Evolutionary conservation across 2,797 vertebrate genomes (phyloP), one percentile per base, ranked within the genome.

Genomic region (Cryptoblepharus egeriae): DNA sequence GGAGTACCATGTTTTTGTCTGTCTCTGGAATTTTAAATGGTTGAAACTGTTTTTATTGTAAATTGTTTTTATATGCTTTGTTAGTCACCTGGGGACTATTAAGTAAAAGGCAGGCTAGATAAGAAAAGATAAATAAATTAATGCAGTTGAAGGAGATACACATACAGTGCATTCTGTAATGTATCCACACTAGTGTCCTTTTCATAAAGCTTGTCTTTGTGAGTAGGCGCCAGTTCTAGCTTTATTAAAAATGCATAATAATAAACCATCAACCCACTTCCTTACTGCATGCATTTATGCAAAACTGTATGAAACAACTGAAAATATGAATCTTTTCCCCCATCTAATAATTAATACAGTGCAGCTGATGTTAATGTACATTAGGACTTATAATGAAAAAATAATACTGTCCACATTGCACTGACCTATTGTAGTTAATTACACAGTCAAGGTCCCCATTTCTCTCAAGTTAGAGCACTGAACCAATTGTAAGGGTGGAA

Each of bases 221-320:
- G 45, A 83, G 77, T 77, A 87, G 77, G 87, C 79, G 85, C 26
- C 68, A 83, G 57, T 84, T 68, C 82, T 71, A 67, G 78, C 35
- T 73, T 83, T 88, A 93, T 93, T 93, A 93, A 94, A 93, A 93
- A 93, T 90, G 89, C 84, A 94, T 92, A 90, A 92, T 82, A 89
- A 93, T 88, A 91, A 91, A 90, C 83, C 60, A 89, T 73, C 89
- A 92, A 90, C 57, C 84, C 87, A 89, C 92, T 93, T 92, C 86
- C 89, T 92, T 92, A 89, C 85, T 89, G 90, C 80, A 85, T 80
- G 79, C 82, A 81, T 93, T 92, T 92, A 88, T 88, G 90, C 81
- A 93, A 93, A 93, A 86, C 80, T 84, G 85, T 84, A 92, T 87
- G 81, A 86, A 89, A 88, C 80, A 83, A 89, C 90, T 90, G 88